Evolutionary conservation across 1,140 invertebrate species (phyloP).

Genomic region (Asbolus verrucosus): DNA sequence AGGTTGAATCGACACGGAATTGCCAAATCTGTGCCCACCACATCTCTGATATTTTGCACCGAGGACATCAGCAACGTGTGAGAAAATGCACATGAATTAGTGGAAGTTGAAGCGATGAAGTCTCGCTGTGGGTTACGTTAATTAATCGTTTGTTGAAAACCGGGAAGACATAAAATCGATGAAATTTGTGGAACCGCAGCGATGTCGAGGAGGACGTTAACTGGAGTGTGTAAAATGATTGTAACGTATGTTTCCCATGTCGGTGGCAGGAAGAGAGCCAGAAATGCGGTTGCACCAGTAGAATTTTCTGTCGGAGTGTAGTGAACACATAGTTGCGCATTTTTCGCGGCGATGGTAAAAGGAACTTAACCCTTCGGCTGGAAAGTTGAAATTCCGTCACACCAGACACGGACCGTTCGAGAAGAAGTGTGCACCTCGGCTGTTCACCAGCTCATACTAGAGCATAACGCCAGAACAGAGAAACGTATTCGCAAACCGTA

Average conservation of each 20-base stretch:
- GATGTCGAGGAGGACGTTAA: slow-evolving; percentile 25
- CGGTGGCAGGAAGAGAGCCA: slow-evolving; percentile 32
- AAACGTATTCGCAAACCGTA: slow-evolving; percentile 34
- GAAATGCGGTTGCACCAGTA: slow-evolving; percentile 37
- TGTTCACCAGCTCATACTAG: slow-evolving; percentile 13
- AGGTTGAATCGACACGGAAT: too few relatives aligned
- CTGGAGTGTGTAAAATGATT: slow-evolving; percentile 35
- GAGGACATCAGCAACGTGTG: too few relatives aligned
- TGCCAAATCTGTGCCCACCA: too few relatives aligned
- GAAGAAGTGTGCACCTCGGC: background rate
- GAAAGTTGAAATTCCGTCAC: slow-evolving; percentile 48
- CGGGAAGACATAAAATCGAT: too few relatives aligned
- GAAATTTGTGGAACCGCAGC: slow-evolving; percentile 30
- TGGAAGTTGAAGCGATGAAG: too few relatives aligned
- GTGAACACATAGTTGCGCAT: slow-evolving; percentile 30
- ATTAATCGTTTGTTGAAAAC: too few relatives aligned
- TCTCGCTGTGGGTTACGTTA: too few relatives aligned
- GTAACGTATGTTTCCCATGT: slow-evolving; percentile 38
- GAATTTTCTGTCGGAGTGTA: slow-evolving; percentile 38
- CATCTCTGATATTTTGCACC: too few relatives aligned
- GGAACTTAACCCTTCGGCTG: slow-evolving; percentile 37
- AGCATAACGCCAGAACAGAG: slow-evolving; percentile 21
- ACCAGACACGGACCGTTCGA: slow-evolving; percentile 36
- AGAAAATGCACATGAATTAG: too few relatives aligned
- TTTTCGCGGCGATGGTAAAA: slow-evolving; percentile 41